Evolutionary conservation across 1,140 invertebrate species (phyloP), one percentile per base, ranked within the genome.

Genomic region (Zaprionus inermis): DNA sequence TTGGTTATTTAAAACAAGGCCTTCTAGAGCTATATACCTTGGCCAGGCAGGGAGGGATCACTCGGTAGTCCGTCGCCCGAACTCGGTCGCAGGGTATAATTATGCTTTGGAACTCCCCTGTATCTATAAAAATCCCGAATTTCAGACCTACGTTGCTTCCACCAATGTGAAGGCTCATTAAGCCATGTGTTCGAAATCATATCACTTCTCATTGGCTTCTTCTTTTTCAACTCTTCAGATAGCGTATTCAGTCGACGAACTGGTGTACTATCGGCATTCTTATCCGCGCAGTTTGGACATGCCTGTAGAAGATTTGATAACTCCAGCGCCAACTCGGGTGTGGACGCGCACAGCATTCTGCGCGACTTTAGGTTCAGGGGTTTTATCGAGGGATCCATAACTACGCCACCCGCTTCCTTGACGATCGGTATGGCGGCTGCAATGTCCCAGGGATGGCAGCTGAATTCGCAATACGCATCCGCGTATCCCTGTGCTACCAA

Each of bases 401-500:
- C 49, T 0, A 73, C n/a, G 11, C 64, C 71, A 0, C 71, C 64
- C 24, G 71, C 36, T 16, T 73, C 49, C 56, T 18, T 36, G 0
- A 60, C 36, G 5, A 71, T 41, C 44, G 71, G 38, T 10, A 36
- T 49, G 6, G 59, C 44, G 1, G 67, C 56, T 1, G 44, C 68
- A 49, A 71, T 20, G 24, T 76, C 52, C 68, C 67, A 71, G 7
- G 34, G 24, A 10, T 54, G 30, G 9, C 55, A 54, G 16, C 56
- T 41, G 11, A 57, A 71, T 7, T 65, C 54, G 11, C 41, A 56
- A 41, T 57, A 71, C 3, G 69, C 69, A 58, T 71, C 69, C 4
- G 59, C 60, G 11, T 20, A 24, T 16, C 69, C 69, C 5, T 57
- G 38, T 20, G 69, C 69, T 16, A 71, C 60, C 54, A 71, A 49